Percentiles rank a stretch among this genome's conserved stretches.
Conservation (phyloP, 2,888 invertebrate genomes). For the Drosophila setosimentum region DNA sequence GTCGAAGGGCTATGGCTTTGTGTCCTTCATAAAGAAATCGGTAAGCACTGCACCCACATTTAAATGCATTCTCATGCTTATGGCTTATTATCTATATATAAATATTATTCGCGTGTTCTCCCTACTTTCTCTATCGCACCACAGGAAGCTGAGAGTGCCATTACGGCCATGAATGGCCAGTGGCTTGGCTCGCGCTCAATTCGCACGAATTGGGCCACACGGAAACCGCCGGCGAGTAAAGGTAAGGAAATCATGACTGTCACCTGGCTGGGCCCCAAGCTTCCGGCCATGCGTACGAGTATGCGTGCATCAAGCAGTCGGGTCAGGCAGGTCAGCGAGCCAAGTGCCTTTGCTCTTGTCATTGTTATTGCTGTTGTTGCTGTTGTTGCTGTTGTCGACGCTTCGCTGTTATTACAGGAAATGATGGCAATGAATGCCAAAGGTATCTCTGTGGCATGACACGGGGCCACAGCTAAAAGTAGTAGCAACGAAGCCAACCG, state of each 20-base stretch:
- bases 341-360: conserved; percentile 23
- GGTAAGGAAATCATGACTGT: conserved; percentile 87
- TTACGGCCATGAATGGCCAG: conserved; percentile 99
- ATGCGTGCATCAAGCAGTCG: conserved; percentile 21
- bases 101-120: background rate
- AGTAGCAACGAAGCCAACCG: background rate
- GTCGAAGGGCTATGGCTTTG: conserved; percentile 99
- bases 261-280: conserved; percentile 54
- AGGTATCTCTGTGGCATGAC: conserved; percentile 56
- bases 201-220: conserved; percentile 99
- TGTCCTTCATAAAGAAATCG: conserved; percentile 99
- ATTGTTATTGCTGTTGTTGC: conserved; percentile 26
- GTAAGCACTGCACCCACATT: conserved; percentile 87
- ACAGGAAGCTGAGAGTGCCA: conserved; percentile 99
- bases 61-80: conserved; percentile 21
- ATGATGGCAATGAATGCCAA: conserved; percentile 81
- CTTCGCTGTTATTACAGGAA: conserved; percentile 77
- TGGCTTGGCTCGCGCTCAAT: conserved; percentile 99
- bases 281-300: conserved; percentile 55
- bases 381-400: conserved; percentile 42
- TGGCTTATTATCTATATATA: conserved; percentile 12
- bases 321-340: conserved; percentile 41
- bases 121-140: conserved; percentile 64
- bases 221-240: conserved; percentile 98
- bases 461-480: conserved; percentile 45